phyloP scores from a whole-genome alignment of 2,797 vertebrate species.

The Paramormyrops hopkinsi region DNA sequence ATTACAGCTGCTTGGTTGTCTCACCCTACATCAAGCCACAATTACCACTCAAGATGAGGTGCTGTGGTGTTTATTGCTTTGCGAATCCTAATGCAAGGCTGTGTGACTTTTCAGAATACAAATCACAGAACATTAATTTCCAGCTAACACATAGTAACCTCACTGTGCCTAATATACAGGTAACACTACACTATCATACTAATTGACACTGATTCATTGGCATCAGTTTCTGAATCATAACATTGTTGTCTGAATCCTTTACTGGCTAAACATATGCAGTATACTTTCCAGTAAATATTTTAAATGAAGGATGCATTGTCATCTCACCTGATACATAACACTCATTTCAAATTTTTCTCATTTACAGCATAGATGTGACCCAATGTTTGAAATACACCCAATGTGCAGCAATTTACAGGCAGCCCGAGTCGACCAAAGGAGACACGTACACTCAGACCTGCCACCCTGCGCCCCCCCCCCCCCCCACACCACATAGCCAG shows the following conservation, averaged over 20 bases:
- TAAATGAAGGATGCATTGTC: not conserved
- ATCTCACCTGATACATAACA: not conserved
- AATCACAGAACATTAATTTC: not conserved
- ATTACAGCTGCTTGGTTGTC: not conserved
- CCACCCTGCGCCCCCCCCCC: conserved; percentile 19
- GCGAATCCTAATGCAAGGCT: not conserved
- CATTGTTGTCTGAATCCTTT: not conserved
- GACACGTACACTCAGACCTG: not conserved
- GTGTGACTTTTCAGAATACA: not conserved
- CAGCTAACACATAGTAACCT: not conserved
- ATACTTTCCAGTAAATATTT: not conserved
- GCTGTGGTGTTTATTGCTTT: not conserved
- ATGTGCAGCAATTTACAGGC: conserved; percentile 16
- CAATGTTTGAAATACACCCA: not conserved
- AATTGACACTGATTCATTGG: not conserved
- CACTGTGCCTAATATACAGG: not conserved
- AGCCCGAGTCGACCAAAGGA: conserved; percentile 43
- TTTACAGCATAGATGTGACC: not conserved
- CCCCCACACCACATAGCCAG: conserved; percentile 30
- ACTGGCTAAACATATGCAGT: not conserved
- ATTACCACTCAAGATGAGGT: not conserved
- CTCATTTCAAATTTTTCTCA: not conserved
- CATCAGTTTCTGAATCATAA: not conserved
- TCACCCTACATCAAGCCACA: not conserved
- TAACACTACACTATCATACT: not conserved